A percentile compares a stretch with the other conserved stretches of the same genome.
phyloP scores from a whole-genome alignment of 53 echinoderm and acorn worm genomes.

The Temnopleurus reevesii region DNA sequence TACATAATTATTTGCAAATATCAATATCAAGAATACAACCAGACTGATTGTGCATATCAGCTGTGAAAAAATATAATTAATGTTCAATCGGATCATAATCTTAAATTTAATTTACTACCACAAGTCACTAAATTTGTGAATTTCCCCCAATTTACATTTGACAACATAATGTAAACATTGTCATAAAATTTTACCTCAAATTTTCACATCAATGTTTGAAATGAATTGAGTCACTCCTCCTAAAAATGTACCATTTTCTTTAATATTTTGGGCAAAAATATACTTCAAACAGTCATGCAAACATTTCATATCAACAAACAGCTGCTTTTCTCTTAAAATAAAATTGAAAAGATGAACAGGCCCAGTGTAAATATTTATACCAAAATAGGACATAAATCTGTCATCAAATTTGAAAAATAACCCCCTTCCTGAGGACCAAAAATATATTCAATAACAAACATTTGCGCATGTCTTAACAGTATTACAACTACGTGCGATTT shows the following conservation, averaged over 20 bases:
- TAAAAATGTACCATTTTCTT: not conserved
- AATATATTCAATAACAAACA: constrained; percentile 40
- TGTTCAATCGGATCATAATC: too few species aligned
- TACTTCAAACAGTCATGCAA: not conserved
- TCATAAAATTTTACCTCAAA: constrained; percentile 54
- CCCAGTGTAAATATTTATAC: constrained; percentile 54
- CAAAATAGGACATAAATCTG: constrained; percentile 57
- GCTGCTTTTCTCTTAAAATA: not conserved
- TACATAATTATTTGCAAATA: too few species aligned
- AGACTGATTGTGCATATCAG: too few species aligned
- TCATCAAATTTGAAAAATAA: constrained; percentile 39
- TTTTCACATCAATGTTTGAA: constrained; percentile 19
- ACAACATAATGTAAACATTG: constrained; percentile 3
- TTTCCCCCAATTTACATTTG: not conserved
- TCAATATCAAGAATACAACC: too few species aligned
- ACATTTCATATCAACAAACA: constrained; percentile 14
- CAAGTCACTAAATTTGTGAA: too few species aligned
- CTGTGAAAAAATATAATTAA: too few species aligned
- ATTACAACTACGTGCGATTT: not conserved
- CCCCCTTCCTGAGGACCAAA: constrained; percentile 4
- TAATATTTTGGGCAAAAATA: not conserved
- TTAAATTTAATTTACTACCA: too few species aligned
- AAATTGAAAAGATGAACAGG: constrained; percentile 9
- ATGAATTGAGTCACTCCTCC: not conserved
- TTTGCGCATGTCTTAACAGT: not conserved